A percentile compares a stretch with the other conserved stretches of the same genome.
phyloP scores from a whole-genome alignment of 2,113 vertebrate genomes.

The Hyla sarda region DNA sequence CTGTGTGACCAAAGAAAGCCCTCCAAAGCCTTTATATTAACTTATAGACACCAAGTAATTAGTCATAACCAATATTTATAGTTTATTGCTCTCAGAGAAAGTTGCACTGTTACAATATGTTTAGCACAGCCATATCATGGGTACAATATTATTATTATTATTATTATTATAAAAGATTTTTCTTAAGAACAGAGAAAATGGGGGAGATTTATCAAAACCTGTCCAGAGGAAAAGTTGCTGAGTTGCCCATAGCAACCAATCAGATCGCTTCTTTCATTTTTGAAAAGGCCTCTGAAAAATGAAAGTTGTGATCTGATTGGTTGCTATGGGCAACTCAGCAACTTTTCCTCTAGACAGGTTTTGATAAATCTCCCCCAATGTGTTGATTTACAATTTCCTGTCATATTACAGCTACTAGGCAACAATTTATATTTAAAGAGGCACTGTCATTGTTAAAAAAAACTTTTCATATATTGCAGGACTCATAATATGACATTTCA shows the following conservation, averaged over 20 bases:
- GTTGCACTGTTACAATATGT: background rate
- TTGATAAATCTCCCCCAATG: too few species aligned
- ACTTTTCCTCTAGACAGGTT: too few species aligned
- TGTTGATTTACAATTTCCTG: background rate
- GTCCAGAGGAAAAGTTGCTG: too few species aligned
- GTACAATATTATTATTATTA: background rate
- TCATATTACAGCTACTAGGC: background rate
- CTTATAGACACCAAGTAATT: background rate
- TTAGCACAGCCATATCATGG: background rate
- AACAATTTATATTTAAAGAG: slow-evolving; percentile 20
- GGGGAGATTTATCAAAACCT: too few species aligned
- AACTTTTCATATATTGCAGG: too few species aligned
- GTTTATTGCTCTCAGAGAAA: background rate
- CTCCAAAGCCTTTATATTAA: background rate
- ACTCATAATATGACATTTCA: too few species aligned
- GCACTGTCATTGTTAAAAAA: too few species aligned
- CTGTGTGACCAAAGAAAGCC: background rate
- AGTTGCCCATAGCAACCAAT: too few species aligned
- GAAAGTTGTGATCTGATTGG: too few species aligned
- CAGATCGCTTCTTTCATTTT: too few species aligned
- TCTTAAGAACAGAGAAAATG: background rate
- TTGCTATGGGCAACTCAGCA: too few species aligned
- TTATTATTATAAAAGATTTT: background rate
- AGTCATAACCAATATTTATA: background rate
- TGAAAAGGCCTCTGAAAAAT: too few species aligned